A percentile compares a stretch with the other conserved stretches of the same genome.
phyloP scores from a whole-genome alignment of 2,113 vertebrate genomes.

The Lophius piscatorius region DNA sequence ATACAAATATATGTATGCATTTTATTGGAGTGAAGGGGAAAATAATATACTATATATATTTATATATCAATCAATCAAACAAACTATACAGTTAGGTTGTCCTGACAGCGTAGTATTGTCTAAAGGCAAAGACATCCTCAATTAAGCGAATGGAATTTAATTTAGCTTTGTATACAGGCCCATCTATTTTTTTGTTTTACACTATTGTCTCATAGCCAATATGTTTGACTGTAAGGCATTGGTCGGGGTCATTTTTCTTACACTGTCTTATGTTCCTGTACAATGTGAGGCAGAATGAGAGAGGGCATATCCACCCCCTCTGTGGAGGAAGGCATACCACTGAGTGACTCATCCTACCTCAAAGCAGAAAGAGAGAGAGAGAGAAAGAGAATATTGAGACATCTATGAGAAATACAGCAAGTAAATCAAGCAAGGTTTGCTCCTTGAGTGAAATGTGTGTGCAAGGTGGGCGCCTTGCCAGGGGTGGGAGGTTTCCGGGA shows the following conservation, averaged over 20 bases:
- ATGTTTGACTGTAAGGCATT: slow-evolving; percentile 79
- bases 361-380: slow-evolving; percentile 59
- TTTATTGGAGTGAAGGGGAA: slow-evolving; percentile 46
- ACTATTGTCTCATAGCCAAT: slow-evolving; percentile 75
- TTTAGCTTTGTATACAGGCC: slow-evolving; percentile 68
- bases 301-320: slow-evolving; percentile 77
- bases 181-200: slow-evolving; percentile 80
- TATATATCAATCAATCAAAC: slow-evolving; percentile 59
- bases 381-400: slow-evolving; percentile 54
- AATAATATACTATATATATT: slow-evolving; percentile 58
- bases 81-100: slow-evolving; percentile 43
- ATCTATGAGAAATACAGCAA: slow-evolving; percentile 61
- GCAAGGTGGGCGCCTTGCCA: slow-evolving; percentile 87
- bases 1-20: slow-evolving; percentile 41
- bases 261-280: slow-evolving; percentile 71
- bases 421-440: slow-evolving; percentile 69
- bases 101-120: slow-evolving; percentile 65
- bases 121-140: slow-evolving; percentile 68
- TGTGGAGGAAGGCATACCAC: slow-evolving; percentile 78
- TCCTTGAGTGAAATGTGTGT: slow-evolving; percentile 79
- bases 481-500: slow-evolving; percentile 88
- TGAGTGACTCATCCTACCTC: slow-evolving; percentile 79
- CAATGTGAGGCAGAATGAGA: slow-evolving; percentile 70
- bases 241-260: slow-evolving; percentile 76
- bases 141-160: slow-evolving; percentile 73